Evolutionary conservation across 2,797 vertebrate genomes (phyloP), one percentile per base, ranked within the genome.

Genomic region (Apogon talboti): DNA sequence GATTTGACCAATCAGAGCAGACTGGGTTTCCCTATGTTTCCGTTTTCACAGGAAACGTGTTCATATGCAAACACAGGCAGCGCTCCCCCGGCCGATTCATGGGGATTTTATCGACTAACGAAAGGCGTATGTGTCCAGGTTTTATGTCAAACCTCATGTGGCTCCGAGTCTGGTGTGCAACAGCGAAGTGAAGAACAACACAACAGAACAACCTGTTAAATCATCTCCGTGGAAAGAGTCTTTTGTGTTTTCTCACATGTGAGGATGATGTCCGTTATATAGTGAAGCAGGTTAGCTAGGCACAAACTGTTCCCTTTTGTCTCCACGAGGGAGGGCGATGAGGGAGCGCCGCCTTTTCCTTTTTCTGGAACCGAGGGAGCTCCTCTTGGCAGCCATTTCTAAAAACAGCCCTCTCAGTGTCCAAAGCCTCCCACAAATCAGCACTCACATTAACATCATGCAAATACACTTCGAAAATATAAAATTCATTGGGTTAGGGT

Each of bases 401-500:
- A 62, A 54, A 55, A 54, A 43, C 59, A 42, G 54, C 71, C 51
- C 56, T 59, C 67, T 69, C 71, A 86, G 83, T 84, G 88, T 91
- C 89, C 88, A 82, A 66, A 84, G 79, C 75, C 73, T 87, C 78
- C 71, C 84, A 81, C 73, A 75, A 74, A 60, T 78, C 85, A 61
- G 59, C 85, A 66, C 88, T 93, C 85, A 86, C 86, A 81, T 83
- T 87, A 84, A 87, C 84, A 83, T 82, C 93, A 94, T 94, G 92
- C 93, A 86, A 92, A 89, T 90, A 90, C 80, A 87, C 73, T 84
- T 71, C 48, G 55, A 79, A 81, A 77, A 89, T 85, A 90, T 82
- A 89, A 84, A 86, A 82, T 60, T 89, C 87, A 87, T 89, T 78
- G 91, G 89, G 92, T 94, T 94, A 94, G 87, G 78, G 90, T 93